phyloP scores from a whole-genome alignment of 2,888 invertebrate species.

The Ischnura elegans region DNA sequence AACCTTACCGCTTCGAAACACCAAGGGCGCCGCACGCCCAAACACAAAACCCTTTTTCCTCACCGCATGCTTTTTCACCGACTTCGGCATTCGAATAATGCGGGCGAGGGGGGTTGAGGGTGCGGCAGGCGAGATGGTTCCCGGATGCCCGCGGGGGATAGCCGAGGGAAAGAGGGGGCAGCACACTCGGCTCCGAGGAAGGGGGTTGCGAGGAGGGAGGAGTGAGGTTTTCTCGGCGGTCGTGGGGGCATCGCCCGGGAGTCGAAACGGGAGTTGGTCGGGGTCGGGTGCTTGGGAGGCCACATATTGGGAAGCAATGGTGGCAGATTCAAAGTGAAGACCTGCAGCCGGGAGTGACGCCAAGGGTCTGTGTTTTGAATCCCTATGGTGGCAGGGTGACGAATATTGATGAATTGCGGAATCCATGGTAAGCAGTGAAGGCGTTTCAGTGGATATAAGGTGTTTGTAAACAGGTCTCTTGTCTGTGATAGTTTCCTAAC shows the following conservation, averaged over 20 bases:
- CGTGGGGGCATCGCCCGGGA: not conserved
- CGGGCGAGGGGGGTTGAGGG: not conserved
- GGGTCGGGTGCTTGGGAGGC: not conserved
- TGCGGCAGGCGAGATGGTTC: not conserved
- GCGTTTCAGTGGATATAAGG: too few species aligned
- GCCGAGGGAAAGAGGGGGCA: not conserved
- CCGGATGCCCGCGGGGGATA: not conserved
- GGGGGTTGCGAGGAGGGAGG: not conserved
- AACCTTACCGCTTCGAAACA: not conserved
- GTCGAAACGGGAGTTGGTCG: not conserved
- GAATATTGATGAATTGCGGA: too few species aligned
- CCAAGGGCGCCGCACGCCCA: not conserved
- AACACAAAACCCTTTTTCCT: not conserved
- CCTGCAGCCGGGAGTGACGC: too few species aligned
- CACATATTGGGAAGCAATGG: not conserved
- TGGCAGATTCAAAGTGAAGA: too few species aligned
- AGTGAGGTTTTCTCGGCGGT: not conserved
- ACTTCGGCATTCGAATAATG: constrained; percentile 14
- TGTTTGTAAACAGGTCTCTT: too few species aligned
- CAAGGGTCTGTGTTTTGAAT: too few species aligned
- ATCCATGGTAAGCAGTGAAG: too few species aligned
- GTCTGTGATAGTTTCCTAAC: too few species aligned
- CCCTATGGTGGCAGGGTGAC: too few species aligned
- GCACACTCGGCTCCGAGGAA: not conserved
- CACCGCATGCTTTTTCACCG: not conserved